phyloP scores from a whole-genome alignment of 2,113 vertebrate genomes.

The Ochotona princeps region DNA sequence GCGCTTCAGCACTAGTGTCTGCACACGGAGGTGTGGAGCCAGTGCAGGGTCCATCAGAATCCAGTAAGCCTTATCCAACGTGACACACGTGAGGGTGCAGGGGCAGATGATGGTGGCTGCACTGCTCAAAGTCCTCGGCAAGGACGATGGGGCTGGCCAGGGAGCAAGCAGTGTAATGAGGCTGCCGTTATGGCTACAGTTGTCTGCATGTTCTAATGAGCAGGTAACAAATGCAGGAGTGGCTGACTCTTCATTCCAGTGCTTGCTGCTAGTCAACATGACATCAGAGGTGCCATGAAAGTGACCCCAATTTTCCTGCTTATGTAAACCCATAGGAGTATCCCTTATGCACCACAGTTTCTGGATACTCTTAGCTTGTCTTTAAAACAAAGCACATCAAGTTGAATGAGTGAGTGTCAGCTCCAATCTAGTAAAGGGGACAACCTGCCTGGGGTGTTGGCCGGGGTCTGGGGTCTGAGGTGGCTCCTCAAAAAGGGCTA shows the following conservation, averaged over 20 bases:
- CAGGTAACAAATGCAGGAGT: neutral
- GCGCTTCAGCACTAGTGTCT: rapidly evolving
- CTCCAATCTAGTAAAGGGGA: conserved; percentile 4
- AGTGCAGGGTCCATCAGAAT: rapidly evolving
- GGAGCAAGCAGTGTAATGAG: neutral
- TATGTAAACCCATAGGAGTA: neutral
- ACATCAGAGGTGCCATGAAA: neutral
- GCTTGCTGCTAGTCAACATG: neutral
- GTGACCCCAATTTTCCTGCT: conserved; percentile 33
- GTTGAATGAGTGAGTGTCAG: neutral
- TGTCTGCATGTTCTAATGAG: conserved; percentile 45
- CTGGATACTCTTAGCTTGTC: neutral
- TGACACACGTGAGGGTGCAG: neutral
- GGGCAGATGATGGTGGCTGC: neutral
- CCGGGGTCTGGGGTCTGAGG: neutral
- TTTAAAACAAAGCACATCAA: neutral
- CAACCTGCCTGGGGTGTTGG: neutral
- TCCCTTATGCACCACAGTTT: neutral
- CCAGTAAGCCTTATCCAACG: neutral
- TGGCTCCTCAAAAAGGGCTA: neutral
- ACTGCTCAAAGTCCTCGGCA: conserved; percentile 15
- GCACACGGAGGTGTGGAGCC: neutral
- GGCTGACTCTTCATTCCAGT: neutral
- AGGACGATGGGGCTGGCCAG: neutral
- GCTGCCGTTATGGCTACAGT: rapidly evolving